A percentile compares a stretch with the other conserved stretches of the same genome.
These are phyloP conservation scores for Mylabris phalerata DNA, from an alignment of 1,140 invertebrate genomes.

Conservation along the genomic window DNA sequence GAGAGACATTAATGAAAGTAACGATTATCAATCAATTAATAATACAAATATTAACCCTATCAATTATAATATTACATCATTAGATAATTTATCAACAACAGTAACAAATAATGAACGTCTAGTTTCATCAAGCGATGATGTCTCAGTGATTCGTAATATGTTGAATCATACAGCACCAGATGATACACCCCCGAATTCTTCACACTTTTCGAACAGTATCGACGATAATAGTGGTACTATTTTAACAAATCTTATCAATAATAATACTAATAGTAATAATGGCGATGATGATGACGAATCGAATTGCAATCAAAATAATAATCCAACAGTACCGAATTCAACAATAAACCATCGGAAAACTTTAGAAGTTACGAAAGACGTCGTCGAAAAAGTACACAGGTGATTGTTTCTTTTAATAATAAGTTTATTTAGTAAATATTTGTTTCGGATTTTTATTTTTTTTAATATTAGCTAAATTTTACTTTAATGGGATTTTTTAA, in stretches of 20 bases:
- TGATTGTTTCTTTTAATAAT: constrained; percentile 25
- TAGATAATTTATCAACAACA: background rate
- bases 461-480: no score
- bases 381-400: constrained; percentile 59
- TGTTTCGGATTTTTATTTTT: background rate
- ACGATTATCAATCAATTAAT: no score
- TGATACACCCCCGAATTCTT: constrained; percentile 11
- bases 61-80: background rate
- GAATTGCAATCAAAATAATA: constrained; percentile 4
- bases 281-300: constrained; percentile 23
- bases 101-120: constrained; percentile 18
- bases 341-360: background rate
- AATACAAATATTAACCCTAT: background rate
- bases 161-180: constrained; percentile 29
- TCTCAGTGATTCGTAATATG: constrained; percentile 27
- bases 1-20: no score
- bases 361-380: constrained; percentile 50
- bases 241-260: constrained; percentile 27
- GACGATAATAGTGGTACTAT: constrained; percentile 37
- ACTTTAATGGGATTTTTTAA: no score
- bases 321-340: constrained; percentile 1
- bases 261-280: constrained; percentile 32
- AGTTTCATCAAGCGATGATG: constrained; percentile 28
- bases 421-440: background rate
- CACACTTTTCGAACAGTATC: no score